Percentiles rank a stretch among this genome's conserved stretches.
phyloP scores from a whole-genome alignment of 1,140 invertebrate genomes.

The Thalassaphorura encarpata region DNA sequence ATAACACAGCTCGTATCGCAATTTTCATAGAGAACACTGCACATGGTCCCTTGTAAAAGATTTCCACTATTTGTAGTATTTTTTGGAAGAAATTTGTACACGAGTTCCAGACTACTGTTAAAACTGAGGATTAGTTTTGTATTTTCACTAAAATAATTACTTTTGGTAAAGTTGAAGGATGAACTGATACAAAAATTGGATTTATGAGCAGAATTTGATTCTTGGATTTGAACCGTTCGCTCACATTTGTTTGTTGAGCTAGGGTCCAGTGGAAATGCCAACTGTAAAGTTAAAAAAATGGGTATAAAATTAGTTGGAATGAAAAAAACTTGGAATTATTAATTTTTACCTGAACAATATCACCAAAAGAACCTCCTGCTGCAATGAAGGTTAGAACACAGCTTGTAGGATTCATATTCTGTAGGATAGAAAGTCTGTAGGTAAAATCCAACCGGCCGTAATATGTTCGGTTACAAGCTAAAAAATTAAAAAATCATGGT shows the following conservation, averaged over 20 bases:
- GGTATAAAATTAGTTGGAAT: no score
- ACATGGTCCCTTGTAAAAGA: background rate
- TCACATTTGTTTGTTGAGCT: no score
- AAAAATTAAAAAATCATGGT: background rate
- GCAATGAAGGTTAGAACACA: slow-evolving; percentile 1
- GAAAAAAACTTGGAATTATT: no score
- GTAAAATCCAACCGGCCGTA: slow-evolving; percentile 1
- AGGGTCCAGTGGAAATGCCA: background rate
- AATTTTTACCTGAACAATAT: slow-evolving; percentile 9
- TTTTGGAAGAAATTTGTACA: background rate
- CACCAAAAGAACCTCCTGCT: background rate
- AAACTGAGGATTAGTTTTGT: background rate
- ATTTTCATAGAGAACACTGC: slow-evolving; percentile 4
- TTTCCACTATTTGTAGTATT: background rate
- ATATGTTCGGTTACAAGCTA: slow-evolving; percentile 6
- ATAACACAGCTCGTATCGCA: background rate
- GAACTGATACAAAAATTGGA: background rate
- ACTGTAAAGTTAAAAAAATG: no score
- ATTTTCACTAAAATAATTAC: background rate
- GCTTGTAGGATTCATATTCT: background rate
- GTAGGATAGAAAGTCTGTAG: background rate
- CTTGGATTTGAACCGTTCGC: background rate
- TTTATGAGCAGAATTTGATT: background rate
- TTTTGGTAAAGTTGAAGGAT: slow-evolving; percentile 1
- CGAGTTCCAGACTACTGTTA: background rate